Evolutionary conservation across 2,113 vertebrate species (phyloP), one percentile per base, ranked within the genome.

Genomic region (Lophura nycthemera): DNA sequence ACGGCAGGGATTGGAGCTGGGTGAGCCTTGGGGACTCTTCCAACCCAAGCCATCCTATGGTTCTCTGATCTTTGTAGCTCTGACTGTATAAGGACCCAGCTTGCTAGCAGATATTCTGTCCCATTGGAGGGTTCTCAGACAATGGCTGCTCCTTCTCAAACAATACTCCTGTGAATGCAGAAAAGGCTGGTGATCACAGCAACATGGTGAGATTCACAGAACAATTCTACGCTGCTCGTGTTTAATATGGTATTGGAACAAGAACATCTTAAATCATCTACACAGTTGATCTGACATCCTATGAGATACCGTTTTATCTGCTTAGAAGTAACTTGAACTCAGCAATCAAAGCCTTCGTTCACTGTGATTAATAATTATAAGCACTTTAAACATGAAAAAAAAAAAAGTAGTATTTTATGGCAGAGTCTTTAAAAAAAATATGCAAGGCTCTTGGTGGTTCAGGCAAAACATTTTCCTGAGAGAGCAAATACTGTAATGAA

Each of bases 201-300:
- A 2, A 0, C 29, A 8, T 1, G 4, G 36, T 1, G 36, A 22
- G 25, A 30, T 2, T 25, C n/a, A 13, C 38, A 10, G 8, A 0
- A 12, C 27, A 15, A 24, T 2, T 11, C 17, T 13, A 7, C 3
- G 18, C 70, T 5, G 15, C 27, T 76, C 4, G 0, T 2, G 8
- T 40, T 70, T 56, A 32, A 50, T 2, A 5, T 3, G 11, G 30
- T 42, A 30, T 22, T 19, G 54, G 24, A 83, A n/a, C 3, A n/a
- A 22, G 47, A 72, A 56, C 27, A 48, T 20, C 43, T 60, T 63
- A 6, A 3, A 30, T 61, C 56, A 40, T 7, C 59, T 38, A 13
- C n/a, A 29, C 1, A 17, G 43, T n/a, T 13, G 2, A 59, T 19
- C 11, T 54, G 27, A n/a, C 43, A 36, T 30, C 24, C 8, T 71